Percentiles rank a stretch among this genome's conserved stretches.
Conservation (phyloP, 2,888 invertebrate species). For the Biston stratarius region DNA sequence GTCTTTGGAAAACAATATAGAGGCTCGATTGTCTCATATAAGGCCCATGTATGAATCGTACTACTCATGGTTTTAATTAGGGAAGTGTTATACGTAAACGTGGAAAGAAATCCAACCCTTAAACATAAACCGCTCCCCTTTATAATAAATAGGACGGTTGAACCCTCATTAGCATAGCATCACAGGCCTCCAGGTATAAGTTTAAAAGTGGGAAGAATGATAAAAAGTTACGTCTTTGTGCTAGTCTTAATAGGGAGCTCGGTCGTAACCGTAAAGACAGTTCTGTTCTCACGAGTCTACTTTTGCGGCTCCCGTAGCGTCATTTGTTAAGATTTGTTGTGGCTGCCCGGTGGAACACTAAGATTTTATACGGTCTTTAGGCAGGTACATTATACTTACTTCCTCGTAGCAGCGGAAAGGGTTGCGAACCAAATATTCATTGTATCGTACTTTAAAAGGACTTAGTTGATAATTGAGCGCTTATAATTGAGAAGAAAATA, state of each 20-base stretch:
- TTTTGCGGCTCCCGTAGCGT: conserved; percentile 21
- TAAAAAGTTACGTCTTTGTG: conserved; percentile 26
- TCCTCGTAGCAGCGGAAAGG: background rate
- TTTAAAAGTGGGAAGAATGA: conserved; percentile 27
- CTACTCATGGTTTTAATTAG: conserved; percentile 9
- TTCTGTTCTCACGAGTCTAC: conserved; percentile 18
- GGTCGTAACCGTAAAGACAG: conserved; percentile 29
- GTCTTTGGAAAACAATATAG: no score
- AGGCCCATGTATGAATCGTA: background rate
- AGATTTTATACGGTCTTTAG: conserved; percentile 5
- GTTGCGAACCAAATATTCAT: no score
- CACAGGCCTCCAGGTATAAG: conserved; percentile 27
- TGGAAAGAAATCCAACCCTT: conserved; percentile 20
- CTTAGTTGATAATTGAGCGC: no score
- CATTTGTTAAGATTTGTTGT: conserved; percentile 27
- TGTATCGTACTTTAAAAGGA: background rate
- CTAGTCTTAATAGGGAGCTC: conserved; percentile 15
- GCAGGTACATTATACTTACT: background rate
- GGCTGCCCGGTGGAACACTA: conserved; percentile 6
- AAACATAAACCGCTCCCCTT: conserved; percentile 27
- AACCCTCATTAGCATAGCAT: conserved; percentile 37
- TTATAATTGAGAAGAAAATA: no score
- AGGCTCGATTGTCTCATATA: background rate
- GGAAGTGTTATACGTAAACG: conserved; percentile 11
- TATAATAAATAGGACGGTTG: conserved; percentile 36